A percentile compares a stretch with the other conserved stretches of the same genome.
Evolutionary conservation across 1,140 invertebrate species (phyloP).

Genomic region (Halictus rubicundus): DNA sequence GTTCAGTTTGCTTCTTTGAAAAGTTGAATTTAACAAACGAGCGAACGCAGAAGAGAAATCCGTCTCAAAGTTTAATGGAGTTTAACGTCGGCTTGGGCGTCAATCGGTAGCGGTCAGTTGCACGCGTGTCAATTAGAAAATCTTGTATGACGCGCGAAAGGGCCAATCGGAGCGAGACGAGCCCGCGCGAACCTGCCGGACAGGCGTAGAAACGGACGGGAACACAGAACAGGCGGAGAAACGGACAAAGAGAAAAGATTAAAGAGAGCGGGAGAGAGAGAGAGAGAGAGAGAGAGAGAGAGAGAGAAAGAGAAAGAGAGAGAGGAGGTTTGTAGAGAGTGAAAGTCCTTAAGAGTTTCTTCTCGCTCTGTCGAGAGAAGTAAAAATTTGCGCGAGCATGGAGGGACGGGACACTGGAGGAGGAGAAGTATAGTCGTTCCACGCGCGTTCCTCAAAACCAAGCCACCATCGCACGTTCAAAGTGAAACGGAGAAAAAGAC

Average conservation of each 20-base stretch:
- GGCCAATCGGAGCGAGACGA: slow-evolving; percentile 19
- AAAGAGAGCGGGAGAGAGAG: no score
- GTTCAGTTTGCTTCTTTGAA: no score
- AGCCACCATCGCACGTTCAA: neutral
- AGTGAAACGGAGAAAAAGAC: slow-evolving; percentile 16
- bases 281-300: no score
- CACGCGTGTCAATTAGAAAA: slow-evolving; percentile 13
- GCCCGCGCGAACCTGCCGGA: neutral
- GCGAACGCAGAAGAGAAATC: neutral
- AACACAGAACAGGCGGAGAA: no score
- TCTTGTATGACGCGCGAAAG: neutral
- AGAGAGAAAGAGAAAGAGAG: no score
- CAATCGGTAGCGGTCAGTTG: neutral
- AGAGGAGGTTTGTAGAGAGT: slow-evolving; percentile 15
- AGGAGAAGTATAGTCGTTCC: neutral
- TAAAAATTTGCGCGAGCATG: slow-evolving; percentile 27
- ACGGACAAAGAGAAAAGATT: neutral
- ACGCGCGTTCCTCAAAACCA: no score
- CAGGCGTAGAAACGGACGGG: neutral
- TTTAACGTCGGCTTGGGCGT: neutral
- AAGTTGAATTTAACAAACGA: no score
- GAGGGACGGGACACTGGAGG: neutral
- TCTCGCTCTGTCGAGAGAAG: neutral
- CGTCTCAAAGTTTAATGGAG: neutral
- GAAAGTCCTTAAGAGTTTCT: slow-evolving; percentile 33